phyloP scores from a whole-genome alignment of 2,888 invertebrate species.

The Papilio demoleus region DNA sequence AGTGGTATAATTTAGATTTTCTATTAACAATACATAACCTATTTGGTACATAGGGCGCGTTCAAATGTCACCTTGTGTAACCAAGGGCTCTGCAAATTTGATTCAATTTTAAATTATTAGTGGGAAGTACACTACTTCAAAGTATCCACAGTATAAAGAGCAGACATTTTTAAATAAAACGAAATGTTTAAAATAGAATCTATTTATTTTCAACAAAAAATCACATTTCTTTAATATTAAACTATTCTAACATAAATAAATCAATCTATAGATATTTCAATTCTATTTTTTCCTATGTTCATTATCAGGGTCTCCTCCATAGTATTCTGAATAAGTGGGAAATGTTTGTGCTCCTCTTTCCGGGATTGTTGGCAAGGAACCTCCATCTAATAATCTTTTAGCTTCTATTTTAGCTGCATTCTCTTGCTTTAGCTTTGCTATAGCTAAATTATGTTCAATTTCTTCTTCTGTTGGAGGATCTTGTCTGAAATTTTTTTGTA shows the following conservation, averaged over 20 bases:
- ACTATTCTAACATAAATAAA: conserved; percentile 34
- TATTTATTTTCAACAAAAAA: conserved; percentile 9
- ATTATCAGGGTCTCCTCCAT: conserved; percentile 65
- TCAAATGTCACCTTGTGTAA: too few relatives aligned
- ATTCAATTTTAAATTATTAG: too few relatives aligned
- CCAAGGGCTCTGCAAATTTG: too few relatives aligned
- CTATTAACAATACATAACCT: too few relatives aligned
- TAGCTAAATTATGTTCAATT: conserved; percentile 86
- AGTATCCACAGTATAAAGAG: too few relatives aligned
- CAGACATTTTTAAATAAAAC: not conserved
- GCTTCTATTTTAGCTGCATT: conserved; percentile 89
- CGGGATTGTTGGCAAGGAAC: conserved; percentile 60
- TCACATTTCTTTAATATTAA: conserved; percentile 3
- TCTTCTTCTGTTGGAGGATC: conserved; percentile 90
- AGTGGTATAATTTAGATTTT: too few relatives aligned
- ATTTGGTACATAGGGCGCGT: too few relatives aligned
- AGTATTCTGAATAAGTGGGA: conserved; percentile 86
- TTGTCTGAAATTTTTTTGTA: conserved; percentile 70
- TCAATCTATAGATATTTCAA: not conserved
- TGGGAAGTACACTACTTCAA: not conserved
- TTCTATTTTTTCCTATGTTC: conserved; percentile 48
- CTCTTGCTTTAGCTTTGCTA: conserved; percentile 88
- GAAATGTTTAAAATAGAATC: not conserved
- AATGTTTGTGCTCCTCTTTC: conserved; percentile 70
- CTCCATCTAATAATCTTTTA: conserved; percentile 80